phyloP scores from a whole-genome alignment of 2,113 vertebrate species.

The Capreolus pygargus region DNA sequence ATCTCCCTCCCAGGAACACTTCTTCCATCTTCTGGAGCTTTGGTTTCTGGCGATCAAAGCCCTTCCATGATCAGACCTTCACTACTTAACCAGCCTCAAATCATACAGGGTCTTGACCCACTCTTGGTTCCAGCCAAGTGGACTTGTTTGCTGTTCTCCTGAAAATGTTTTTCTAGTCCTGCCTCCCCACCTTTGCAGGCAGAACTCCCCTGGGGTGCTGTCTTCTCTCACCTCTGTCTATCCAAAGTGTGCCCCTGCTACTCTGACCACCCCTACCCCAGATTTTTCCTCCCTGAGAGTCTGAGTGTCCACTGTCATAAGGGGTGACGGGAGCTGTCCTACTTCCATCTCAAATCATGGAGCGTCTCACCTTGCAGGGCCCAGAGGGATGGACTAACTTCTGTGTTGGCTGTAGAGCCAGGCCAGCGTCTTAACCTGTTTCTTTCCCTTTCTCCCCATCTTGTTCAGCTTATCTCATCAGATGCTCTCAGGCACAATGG shows the following conservation, averaged over 20 bases:
- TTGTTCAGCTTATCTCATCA: not conserved
- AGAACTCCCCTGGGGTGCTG: not conserved
- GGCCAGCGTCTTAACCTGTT: not conserved
- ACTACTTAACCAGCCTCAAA: not conserved
- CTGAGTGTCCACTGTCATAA: not conserved
- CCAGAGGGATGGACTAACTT: not conserved
- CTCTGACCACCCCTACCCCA: not conserved
- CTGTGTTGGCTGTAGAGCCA: not conserved
- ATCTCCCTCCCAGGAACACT: not conserved
- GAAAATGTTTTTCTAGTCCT: not conserved
- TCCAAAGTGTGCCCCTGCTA: too few species aligned
- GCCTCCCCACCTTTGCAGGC: fast-evolving
- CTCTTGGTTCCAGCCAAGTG: fast-evolving
- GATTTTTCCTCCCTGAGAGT: not conserved
- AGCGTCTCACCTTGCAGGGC: not conserved
- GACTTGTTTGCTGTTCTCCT: not conserved
- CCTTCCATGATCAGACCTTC: fast-evolving
- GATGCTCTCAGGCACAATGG: not conserved
- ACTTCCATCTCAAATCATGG: not conserved
- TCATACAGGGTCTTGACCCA: not conserved
- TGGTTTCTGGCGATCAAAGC: not conserved
- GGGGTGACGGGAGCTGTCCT: not conserved
- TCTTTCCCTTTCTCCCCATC: not conserved
- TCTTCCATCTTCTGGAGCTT: not conserved
- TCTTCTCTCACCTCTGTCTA: not conserved